Conservation (phyloP, 2,113 vertebrate species). For the Oriolus oriolus region DNA sequence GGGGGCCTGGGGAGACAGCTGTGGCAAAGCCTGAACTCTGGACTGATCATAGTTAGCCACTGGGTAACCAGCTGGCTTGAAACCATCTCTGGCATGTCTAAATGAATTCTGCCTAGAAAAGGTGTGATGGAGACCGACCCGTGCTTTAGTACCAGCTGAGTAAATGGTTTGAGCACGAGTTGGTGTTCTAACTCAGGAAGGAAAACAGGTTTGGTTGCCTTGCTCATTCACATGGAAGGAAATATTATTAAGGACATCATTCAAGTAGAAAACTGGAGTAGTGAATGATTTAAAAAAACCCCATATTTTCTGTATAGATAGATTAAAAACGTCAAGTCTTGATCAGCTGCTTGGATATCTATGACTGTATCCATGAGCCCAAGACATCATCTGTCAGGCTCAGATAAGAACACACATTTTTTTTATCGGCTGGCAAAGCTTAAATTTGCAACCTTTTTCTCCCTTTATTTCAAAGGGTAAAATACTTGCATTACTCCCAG, state of each 20-base stretch:
- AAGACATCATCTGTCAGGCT: not conserved
- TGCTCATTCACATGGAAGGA: not conserved
- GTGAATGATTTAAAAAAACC: not conserved
- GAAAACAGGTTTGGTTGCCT: not conserved
- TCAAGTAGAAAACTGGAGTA: not conserved
- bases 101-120: not conserved
- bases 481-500: not conserved
- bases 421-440: not conserved
- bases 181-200: not conserved
- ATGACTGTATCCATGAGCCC: not conserved
- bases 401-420: not conserved
- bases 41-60: not conserved
- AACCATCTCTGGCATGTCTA: not conserved
- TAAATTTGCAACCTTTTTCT: constrained; percentile 34
- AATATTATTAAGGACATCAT: not conserved
- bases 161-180: not conserved
- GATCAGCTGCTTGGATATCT: not conserved
- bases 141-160: not conserved
- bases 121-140: not conserved
- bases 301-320: not conserved
- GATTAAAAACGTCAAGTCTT: not conserved
- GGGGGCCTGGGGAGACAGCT: not conserved
- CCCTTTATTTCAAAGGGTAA: constrained; percentile 17
- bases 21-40: not conserved
- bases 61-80: not conserved